Conservation (phyloP, 2,797 vertebrate species). For the Centropyge bicolor region DNA sequence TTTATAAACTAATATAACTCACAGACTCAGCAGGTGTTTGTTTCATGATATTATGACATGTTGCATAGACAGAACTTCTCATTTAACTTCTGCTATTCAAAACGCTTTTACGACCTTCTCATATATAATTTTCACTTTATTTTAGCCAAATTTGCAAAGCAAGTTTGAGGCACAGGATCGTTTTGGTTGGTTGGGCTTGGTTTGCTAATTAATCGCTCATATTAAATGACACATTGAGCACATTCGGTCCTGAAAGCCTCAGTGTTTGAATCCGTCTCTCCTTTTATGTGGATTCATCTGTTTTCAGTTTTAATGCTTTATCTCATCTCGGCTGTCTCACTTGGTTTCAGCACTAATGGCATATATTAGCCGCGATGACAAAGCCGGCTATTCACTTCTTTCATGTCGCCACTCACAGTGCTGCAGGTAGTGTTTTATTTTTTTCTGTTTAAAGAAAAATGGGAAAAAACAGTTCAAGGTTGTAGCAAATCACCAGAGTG, state of each 20-base stretch:
- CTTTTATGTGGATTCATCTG: not conserved
- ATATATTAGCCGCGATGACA: slow-evolving; percentile 35
- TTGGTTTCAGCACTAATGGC: slow-evolving; percentile 56
- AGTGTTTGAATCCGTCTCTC: not conserved
- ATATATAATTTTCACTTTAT: not conserved
- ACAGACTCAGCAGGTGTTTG: not conserved
- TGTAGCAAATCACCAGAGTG: not conserved
- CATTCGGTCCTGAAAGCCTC: not conserved
- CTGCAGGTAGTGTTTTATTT: slow-evolving; percentile 16
- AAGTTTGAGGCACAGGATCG: not conserved
- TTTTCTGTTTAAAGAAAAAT: slow-evolving; percentile 13
- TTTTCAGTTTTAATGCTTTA: slow-evolving; percentile 24
- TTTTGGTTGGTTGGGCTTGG: not conserved
- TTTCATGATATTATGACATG: not conserved
- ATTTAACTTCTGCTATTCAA: not conserved
- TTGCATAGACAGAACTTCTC: not conserved
- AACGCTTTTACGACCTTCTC: no score
- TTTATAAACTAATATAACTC: not conserved
- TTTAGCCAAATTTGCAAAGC: not conserved
- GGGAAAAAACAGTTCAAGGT: slow-evolving; percentile 21
- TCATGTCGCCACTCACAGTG: slow-evolving; percentile 6
- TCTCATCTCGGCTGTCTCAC: slow-evolving; percentile 13
- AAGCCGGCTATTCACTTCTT: slow-evolving; percentile 29
- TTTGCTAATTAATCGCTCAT: not conserved
- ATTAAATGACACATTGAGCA: not conserved